Evolutionary conservation across 1,140 invertebrate species (phyloP), one percentile per base, ranked within the genome.

Genomic region (Solenopsis invicta): DNA sequence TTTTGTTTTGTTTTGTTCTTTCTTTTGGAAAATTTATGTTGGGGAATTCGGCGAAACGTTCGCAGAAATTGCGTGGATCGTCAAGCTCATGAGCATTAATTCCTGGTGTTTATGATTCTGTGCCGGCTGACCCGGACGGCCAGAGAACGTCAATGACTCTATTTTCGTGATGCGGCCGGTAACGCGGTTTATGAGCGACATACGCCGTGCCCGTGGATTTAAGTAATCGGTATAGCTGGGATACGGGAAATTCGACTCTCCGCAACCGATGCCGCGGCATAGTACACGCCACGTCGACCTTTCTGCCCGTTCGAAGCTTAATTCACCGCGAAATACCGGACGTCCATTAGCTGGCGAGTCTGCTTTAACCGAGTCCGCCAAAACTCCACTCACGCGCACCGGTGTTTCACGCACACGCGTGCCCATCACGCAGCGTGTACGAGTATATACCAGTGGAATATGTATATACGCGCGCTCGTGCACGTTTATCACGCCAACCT

Each of bases 261-360:
- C 77, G 78, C 54, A 52, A 21, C 16, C 29, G 66, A 29, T 64
- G 41, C 45, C 34, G 9, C 67, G 61, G 56, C 45, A 24, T 13
- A 37, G 52, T 67, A 59, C 10, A 21, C 34, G 67, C 74, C 10
- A 52, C 67, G 71, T 74, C 45, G 62, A 87, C 59, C 87, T 82
- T 76, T 76, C 74, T 50, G 67, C 80, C 86, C 71, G 78, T 82
- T 71, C 74, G 62, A 56, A 54, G 89, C 85, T 91, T 90, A 88
- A 93, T 93, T 92, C 90, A 89, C 89, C 89, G 86, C 82, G 82
- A 92, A 92, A 93, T 94, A 88, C 91, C 92, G 92, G 91, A 93
- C 91, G 92, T 93, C 91, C 93, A 93, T 94, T 94, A 94, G 92
- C 89, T 89, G 85, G 87, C 82, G 81, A 90, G 86, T 87, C 87